These are phyloP conservation scores for Amiota mariae DNA, from an alignment of 2,888 invertebrate genomes.

Conservation along the genomic window DNA sequence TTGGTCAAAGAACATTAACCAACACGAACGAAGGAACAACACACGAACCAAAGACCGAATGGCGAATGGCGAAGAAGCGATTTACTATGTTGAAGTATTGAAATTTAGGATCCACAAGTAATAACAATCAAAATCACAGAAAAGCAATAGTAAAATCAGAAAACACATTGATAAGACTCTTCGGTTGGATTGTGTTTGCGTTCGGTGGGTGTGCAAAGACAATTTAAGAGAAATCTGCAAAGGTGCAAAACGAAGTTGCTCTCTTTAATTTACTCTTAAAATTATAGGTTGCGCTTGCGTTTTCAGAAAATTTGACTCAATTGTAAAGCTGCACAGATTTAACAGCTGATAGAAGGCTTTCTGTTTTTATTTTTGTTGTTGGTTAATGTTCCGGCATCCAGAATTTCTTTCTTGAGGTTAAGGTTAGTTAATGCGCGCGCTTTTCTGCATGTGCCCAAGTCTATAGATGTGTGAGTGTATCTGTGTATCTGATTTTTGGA, in stretches of 20 bases:
- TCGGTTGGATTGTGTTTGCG: too few relatives aligned
- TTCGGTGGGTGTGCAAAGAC: slow-evolving; percentile 15
- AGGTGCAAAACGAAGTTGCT: not conserved
- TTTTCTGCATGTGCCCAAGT: slow-evolving; percentile 18
- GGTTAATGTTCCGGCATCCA: not conserved
- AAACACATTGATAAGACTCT: not conserved
- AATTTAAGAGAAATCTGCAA: slow-evolving; percentile 10
- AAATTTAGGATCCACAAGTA: slow-evolving; percentile 11
- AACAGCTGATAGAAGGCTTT: slow-evolving; percentile 43
- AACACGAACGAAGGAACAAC: not conserved
- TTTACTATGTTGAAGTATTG: too few relatives aligned
- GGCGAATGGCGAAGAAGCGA: too few relatives aligned
- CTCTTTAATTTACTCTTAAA: slow-evolving; percentile 46
- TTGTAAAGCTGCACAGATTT: slow-evolving; percentile 34
- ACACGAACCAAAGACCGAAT: not conserved
- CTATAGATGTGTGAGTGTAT: slow-evolving; percentile 3
- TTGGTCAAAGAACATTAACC: not conserved
- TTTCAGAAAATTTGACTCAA: not conserved
- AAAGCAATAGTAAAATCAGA: not conserved
- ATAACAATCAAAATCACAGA: not conserved
- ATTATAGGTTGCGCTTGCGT: slow-evolving; percentile 50
- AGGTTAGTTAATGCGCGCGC: slow-evolving; percentile 49
- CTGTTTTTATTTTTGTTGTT: slow-evolving; percentile 13
- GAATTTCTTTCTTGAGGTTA: slow-evolving; percentile 47
- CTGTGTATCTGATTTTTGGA: not conserved